phyloP scores from a whole-genome alignment of 2,888 invertebrate genomes.

The Chorisops tibialis region DNA sequence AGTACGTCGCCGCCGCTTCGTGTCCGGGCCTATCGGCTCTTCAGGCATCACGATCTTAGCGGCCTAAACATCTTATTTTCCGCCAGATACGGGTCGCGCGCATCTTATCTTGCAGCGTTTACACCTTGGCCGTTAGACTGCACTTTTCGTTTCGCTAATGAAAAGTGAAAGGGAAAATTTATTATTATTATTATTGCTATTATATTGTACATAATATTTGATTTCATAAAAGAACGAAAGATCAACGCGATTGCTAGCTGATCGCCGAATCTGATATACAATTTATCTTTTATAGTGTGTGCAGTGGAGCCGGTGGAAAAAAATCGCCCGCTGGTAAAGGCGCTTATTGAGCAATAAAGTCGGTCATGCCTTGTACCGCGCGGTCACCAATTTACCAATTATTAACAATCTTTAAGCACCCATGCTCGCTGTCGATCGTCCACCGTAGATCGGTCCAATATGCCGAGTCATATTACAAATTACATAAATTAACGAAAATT shows the following conservation, averaged over 20 bases:
- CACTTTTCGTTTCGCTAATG: constrained; percentile 13
- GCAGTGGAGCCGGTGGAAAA: too few species aligned
- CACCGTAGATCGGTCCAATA: neutral
- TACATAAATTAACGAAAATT: constrained; percentile 22
- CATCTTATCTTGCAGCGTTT: neutral
- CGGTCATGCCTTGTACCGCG: too few species aligned
- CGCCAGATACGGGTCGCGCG: neutral
- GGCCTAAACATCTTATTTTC: constrained; percentile 14
- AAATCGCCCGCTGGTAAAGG: too few species aligned
- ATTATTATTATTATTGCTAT: too few species aligned
- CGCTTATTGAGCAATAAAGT: too few species aligned
- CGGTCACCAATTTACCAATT: too few species aligned
- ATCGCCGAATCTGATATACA: too few species aligned
- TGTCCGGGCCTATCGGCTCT: neutral
- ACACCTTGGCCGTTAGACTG: neutral
- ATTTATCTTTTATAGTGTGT: too few species aligned
- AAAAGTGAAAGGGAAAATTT: constrained; percentile 16
- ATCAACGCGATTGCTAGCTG: too few species aligned
- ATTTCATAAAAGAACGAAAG: too few species aligned
- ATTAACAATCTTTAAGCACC: too few species aligned
- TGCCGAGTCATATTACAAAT: constrained; percentile 16
- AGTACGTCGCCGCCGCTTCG: neutral
- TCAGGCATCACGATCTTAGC: constrained; percentile 16
- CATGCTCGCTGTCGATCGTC: constrained; percentile 4
- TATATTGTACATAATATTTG: too few species aligned